phyloP scores from a whole-genome alignment of 2,888 invertebrate genomes.

The Aporophyla lueneburgensis region DNA sequence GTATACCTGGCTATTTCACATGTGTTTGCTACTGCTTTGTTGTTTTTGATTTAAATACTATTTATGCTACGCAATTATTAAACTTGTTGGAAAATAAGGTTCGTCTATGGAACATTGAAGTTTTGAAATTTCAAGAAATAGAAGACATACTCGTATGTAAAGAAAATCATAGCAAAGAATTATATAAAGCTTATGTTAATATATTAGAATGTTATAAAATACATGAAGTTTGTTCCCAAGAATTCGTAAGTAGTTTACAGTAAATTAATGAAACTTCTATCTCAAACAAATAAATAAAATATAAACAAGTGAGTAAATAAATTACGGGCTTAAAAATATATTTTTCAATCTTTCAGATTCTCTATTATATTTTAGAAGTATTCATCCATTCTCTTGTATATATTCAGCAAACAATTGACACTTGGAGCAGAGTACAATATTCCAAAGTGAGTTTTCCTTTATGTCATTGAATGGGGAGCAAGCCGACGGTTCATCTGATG shows the following conservation, averaged over 20 bases:
- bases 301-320: not conserved
- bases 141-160: too few relatives aligned
- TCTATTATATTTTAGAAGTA: constrained; percentile 12
- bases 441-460: not conserved
- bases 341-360: constrained; percentile 7
- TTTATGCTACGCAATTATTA: constrained; percentile 15
- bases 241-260: constrained; percentile 27
- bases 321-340: too few relatives aligned
- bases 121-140: not conserved
- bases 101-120: constrained; percentile 32
- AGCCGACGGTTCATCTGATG: not conserved
- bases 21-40: not conserved
- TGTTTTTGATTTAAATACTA: constrained; percentile 23
- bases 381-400: constrained; percentile 25
- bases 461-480: not conserved
- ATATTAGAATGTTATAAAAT: constrained; percentile 35
- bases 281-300: not conserved
- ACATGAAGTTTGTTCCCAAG: constrained; percentile 23
- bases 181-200: constrained; percentile 33
- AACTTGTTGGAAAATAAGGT: constrained; percentile 28
- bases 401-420: not conserved
- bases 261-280: not conserved
- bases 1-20: not conserved
- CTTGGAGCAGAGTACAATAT: not conserved
- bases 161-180: not conserved